Base-by-base conservation (phyloP, 2,113 vertebrate genomes). In the Loxodonta africana region DNA sequence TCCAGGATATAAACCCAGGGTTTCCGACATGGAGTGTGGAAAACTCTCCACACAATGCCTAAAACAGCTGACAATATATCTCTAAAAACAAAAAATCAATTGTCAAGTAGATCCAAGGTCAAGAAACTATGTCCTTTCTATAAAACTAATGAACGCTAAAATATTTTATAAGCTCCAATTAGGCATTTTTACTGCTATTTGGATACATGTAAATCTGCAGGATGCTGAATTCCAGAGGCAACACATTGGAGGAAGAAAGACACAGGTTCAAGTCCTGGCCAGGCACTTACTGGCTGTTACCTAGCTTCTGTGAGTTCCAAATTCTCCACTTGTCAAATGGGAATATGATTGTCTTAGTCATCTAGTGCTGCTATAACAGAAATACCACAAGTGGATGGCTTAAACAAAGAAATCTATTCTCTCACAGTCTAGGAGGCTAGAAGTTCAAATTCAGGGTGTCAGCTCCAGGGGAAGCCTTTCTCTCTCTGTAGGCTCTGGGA, bases 61-160 rank as follows among this genome's bases (percentile, higher is more conserved):
- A 30, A 65, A 84, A 62, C 87, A 96, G 15, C 4, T 74, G 62
- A 88, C 18, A 53, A 0, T 0, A 25, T 62, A 86, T 95, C 65
- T 80, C 62, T 51, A 96, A 96, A 95, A 0, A 0, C 51, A 90
- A 95, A 95, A 90, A 62, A 62, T 2, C 44, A 17, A 86, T 21
- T 26, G 15, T 63, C n/a, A 57, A 7, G 90, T 46, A 73, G 21
- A 90, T 65, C 28, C 60, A 95, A 97, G 87, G 92, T 33, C 51
- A 93, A 67, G 57, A 86, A 87, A 90, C 41, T 46, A 20, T 2
- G 6, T 57, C 12, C 25, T 41, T 28, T 90, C 81, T 57, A 26
- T 48, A 57, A 82, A 89, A 86, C 69, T 37, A 76, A 33, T 10
- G 71, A 53, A 46, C 48, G 76, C n/a, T 60, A 65, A 88, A 76